phyloP scores from a whole-genome alignment of 2,113 vertebrate species.

The Hemicordylus capensis region DNA sequence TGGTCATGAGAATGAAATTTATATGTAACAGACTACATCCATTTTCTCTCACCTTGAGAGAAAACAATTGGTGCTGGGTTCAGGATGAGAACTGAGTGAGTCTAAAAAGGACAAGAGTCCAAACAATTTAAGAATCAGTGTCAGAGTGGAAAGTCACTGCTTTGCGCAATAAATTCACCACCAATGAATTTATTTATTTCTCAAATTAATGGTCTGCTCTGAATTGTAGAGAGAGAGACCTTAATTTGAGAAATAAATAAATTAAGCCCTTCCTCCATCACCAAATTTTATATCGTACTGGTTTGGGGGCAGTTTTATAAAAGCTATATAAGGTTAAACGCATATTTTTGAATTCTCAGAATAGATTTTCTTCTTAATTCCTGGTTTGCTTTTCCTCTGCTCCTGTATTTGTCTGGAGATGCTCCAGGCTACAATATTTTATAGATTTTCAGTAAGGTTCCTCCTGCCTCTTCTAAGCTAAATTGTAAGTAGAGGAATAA shows the following conservation, averaged over 20 bases:
- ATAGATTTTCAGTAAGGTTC: background rate
- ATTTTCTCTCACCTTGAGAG: background rate
- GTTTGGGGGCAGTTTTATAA: slow-evolving; percentile 17
- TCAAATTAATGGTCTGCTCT: no score
- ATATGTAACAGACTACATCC: background rate
- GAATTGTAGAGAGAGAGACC: background rate
- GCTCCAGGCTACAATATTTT: background rate
- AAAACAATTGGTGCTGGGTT: background rate
- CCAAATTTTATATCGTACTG: no score
- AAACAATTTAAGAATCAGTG: background rate
- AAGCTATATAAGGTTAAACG: slow-evolving; percentile 58
- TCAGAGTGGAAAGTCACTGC: background rate
- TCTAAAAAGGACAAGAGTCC: background rate
- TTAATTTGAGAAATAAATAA: background rate
- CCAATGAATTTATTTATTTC: no score
- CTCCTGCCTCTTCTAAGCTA: background rate
- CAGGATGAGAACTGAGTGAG: background rate
- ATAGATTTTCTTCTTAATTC: slow-evolving; percentile 27
- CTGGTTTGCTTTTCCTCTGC: slow-evolving; percentile 19
- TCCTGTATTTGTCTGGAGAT: background rate
- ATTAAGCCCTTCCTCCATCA: background rate
- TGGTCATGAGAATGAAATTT: no score
- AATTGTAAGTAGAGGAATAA: background rate
- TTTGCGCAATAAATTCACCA: background rate
- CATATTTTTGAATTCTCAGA: slow-evolving; percentile 43